Evolutionary conservation across 2,888 invertebrate genomes (phyloP).

Genomic region (Sarcophaga variegata): DNA sequence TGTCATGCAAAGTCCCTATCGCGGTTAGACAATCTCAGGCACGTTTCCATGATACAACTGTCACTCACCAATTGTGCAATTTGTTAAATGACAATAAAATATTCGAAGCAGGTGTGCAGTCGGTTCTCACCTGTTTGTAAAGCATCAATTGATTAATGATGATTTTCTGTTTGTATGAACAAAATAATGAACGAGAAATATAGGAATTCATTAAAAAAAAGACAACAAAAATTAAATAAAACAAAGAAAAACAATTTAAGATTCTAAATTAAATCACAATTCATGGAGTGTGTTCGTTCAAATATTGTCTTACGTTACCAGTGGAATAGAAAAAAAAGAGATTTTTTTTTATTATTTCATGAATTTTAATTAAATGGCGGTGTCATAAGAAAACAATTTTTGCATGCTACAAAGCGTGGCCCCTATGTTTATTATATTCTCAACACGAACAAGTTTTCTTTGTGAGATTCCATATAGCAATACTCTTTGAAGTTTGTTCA

Average conservation of each 20-base stretch:
- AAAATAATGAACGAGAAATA: background rate
- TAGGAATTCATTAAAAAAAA: background rate
- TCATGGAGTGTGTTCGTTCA: background rate
- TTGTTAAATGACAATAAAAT: conserved; percentile 48
- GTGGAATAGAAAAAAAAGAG: too few species aligned
- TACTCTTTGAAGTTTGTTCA: too few species aligned
- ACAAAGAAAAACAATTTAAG: background rate
- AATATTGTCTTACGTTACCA: too few species aligned
- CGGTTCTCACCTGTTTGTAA: conserved; percentile 26
- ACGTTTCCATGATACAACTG: conserved; percentile 43
- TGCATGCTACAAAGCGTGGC: too few species aligned
- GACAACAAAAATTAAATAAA: background rate
- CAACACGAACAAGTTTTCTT: too few species aligned
- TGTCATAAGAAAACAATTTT: too few species aligned
- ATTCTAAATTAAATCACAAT: background rate
- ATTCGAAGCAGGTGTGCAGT: conserved; percentile 28
- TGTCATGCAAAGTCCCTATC: conserved; percentile 41
- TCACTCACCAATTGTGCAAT: conserved; percentile 18
- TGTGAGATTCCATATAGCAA: too few species aligned
- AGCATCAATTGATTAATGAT: conserved; percentile 27
- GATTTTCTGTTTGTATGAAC: background rate
- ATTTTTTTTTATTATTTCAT: too few species aligned
- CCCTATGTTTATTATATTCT: too few species aligned
- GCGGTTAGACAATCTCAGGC: conserved; percentile 35
- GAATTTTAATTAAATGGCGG: too few species aligned